phyloP scores from a whole-genome alignment of 2,888 invertebrate species.

The Caradrina clavipalpis region DNA sequence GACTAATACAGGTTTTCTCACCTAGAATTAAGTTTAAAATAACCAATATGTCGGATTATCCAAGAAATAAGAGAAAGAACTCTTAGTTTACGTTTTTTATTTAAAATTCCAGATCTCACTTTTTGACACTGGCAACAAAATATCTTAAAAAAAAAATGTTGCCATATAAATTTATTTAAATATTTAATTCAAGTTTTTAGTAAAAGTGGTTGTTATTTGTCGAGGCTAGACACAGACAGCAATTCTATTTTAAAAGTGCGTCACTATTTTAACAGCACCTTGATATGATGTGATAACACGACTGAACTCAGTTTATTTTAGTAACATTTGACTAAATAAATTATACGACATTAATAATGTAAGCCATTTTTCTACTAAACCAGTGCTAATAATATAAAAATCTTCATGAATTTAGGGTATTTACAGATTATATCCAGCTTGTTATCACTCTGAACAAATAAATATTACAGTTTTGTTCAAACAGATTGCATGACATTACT shows the following conservation, averaged over 20 bases:
- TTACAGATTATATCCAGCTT: conserved; percentile 8
- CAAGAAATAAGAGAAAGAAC: not conserved
- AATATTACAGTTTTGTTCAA: conserved; percentile 12
- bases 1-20: not conserved
- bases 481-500: conserved; percentile 5
- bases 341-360: conserved; percentile 5
- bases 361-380: not conserved
- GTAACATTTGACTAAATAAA: conserved; percentile 1
- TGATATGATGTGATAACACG: conserved; percentile 30
- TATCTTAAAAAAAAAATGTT: not conserved
- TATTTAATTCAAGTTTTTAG: not conserved
- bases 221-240: conserved; percentile 12
- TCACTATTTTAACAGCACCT: conserved; percentile 1
- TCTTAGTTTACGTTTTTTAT: not conserved
- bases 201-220: not conserved
- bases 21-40: conserved; percentile 1
- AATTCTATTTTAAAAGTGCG: not conserved
- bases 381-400: conserved; percentile 11
- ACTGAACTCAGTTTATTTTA: conserved; percentile 37
- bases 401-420: not conserved
- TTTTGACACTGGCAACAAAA: conserved; percentile 17
- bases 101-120: not conserved
- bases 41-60: not conserved
- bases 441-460: conserved; percentile 18
- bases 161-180: conserved; percentile 1